Evolutionary conservation across 35 echinoderm and acorn worm species (phyloP), one percentile per base, ranked within the genome.

Genomic region (Lytechinus variegatus): DNA sequence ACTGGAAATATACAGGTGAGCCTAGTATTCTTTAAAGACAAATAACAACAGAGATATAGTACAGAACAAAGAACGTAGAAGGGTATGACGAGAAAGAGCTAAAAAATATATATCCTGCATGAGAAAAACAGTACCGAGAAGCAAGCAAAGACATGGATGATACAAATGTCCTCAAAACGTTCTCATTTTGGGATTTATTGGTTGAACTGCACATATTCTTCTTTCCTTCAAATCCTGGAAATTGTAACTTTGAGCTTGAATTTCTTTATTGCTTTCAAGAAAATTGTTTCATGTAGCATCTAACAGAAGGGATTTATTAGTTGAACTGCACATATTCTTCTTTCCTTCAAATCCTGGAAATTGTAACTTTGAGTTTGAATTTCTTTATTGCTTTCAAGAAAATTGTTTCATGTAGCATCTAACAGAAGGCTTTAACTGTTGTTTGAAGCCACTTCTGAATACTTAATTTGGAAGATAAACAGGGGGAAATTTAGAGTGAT

Each of bases 11-110:
- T 79, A 79, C 66, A 79, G 66, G 56, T 58, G 13, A 13, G 56
- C 56, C 66, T 79, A 16, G 16, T n/a, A 24, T 79, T 14, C 19
- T 79, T 24, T 79, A 24, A 27, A 79, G 21, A 79, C 66, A 79
- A 24, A 79, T 79, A 79, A 79, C 66, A 79, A 79, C 66, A 79
- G 66, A 79, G 66, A 79, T 79, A 79, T 24, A 79, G 66, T 79
- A 79, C 66, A 79, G 16, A 79, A n/a, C 66, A 79, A 24, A 79
- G 4, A 79, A 79, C 66, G 21, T 24, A 79, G 66, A 79, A 79
- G 66, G 14, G n/a, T 16, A 24, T 10, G 56, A 58, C 56, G 9
- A 79, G 66, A 79, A 79, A 79, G 14, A 16, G 66, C 14, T 4
- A 24, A 79, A 79, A 7, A 79, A 16, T 24, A 79, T 79, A 79